A percentile compares a stretch with the other conserved stretches of the same genome.
Evolutionary conservation across 2,888 invertebrate genomes (phyloP).

Genomic region (Eristalis pertinax): DNA sequence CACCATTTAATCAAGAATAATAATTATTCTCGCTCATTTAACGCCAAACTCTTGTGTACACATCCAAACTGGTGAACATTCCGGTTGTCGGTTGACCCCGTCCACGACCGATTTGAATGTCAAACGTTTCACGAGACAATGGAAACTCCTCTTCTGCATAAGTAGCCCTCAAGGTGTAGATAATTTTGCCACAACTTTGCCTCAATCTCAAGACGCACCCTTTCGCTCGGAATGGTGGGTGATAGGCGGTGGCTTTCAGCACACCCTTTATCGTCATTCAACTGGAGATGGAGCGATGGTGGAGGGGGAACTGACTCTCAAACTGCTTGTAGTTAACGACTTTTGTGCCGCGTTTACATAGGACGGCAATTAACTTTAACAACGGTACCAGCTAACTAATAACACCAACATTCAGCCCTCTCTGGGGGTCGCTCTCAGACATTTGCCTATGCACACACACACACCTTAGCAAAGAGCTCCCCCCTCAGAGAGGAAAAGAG

Average conservation of each 20-base stretch:
- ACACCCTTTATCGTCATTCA: neutral
- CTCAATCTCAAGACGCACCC: neutral
- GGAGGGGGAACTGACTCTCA: neutral
- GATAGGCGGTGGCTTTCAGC: neutral
- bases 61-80: neutral
- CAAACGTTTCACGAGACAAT: conserved; percentile 20
- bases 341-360: conserved; percentile 58
- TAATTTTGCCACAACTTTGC: conserved; percentile 51
- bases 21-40: neutral
- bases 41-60: neutral
- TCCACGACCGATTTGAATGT: neutral
- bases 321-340: conserved; percentile 49
- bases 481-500: neutral
- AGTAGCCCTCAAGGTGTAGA: conserved; percentile 45
- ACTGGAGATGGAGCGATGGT: neutral
- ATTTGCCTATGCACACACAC: neutral
- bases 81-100: no score
- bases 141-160: conserved; percentile 9
- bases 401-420: conserved; percentile 17
- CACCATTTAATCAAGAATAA: no score
- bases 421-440: neutral
- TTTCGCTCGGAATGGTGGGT: neutral
- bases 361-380: conserved; percentile 66
- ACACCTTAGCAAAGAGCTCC: neutral
- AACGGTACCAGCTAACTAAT: conserved; percentile 54